phyloP scores from a whole-genome alignment of 2,797 vertebrate genomes.

The Brachyrhaphis roseni region DNA sequence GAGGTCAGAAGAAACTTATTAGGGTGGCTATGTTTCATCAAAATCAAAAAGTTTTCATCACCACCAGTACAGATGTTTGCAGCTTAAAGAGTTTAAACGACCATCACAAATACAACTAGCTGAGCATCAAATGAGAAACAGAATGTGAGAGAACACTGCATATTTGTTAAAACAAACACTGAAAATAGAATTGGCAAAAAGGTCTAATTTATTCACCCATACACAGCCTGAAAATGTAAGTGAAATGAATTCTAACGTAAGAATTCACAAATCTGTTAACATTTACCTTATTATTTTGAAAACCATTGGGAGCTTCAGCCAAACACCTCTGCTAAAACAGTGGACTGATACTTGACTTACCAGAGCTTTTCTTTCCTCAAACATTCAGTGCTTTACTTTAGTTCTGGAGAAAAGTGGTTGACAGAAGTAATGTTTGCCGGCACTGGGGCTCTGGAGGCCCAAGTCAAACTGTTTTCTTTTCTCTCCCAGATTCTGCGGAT shows the following conservation, averaged over 20 bases:
- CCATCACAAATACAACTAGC: background rate
- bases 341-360: conserved; percentile 30
- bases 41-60: background rate
- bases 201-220: background rate
- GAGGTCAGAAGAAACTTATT: background rate
- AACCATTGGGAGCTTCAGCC: background rate
- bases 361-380: conserved; percentile 19
- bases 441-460: conserved; percentile 25
- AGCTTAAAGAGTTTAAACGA: background rate
- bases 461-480: conserved; percentile 41
- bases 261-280: background rate
- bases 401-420: background rate
- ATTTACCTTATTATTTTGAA: background rate
- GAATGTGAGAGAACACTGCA: background rate
- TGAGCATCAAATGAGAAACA: background rate
- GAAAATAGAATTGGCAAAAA: background rate
- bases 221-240: background rate
- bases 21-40: background rate
- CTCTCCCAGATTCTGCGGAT: conserved; percentile 44
- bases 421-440: conserved; percentile 26
- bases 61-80: background rate
- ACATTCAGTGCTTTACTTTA: conserved; percentile 21
- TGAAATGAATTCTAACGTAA: background rate
- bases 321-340: conserved; percentile 5
- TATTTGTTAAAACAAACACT: background rate